phyloP scores from a whole-genome alignment of 2,113 vertebrate genomes.

The Lipotes vexillifer region DNA sequence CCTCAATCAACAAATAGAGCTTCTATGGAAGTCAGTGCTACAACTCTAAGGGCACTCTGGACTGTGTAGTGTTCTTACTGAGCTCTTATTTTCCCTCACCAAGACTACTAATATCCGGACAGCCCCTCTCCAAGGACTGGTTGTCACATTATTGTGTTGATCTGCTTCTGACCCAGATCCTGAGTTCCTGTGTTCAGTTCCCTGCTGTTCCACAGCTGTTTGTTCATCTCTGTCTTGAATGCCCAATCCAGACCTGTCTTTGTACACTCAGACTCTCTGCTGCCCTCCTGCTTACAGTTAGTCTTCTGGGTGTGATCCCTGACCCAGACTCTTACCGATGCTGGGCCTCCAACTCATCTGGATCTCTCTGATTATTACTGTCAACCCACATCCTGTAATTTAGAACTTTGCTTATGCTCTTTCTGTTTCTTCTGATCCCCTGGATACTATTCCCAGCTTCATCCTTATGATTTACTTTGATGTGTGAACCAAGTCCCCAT shows the following conservation, averaged over 20 bases:
- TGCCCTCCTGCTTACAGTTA: not conserved
- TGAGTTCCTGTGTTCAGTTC: not conserved
- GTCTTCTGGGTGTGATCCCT: not conserved
- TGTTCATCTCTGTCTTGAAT: not conserved
- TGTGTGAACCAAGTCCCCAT: not conserved
- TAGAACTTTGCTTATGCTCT: not conserved
- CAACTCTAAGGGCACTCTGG: not conserved
- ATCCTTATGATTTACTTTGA: not conserved
- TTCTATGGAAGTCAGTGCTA: not conserved
- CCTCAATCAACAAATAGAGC: not conserved
- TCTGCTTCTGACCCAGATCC: not conserved
- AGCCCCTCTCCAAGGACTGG: not conserved
- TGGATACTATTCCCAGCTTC: not conserved
- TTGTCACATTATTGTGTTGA: not conserved
- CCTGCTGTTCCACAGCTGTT: not conserved
- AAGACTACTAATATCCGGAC: not conserved
- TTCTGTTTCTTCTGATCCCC: not conserved
- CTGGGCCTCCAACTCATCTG: not conserved
- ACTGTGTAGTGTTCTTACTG: not conserved
- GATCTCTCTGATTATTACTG: not conserved
- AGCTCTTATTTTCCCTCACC: not conserved
- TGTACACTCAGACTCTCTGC: not conserved
- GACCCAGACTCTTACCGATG: not conserved
- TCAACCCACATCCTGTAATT: not conserved
- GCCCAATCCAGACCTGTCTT: not conserved